phyloP scores from a whole-genome alignment of 1,140 invertebrate species.

The Drosophila tani region DNA sequence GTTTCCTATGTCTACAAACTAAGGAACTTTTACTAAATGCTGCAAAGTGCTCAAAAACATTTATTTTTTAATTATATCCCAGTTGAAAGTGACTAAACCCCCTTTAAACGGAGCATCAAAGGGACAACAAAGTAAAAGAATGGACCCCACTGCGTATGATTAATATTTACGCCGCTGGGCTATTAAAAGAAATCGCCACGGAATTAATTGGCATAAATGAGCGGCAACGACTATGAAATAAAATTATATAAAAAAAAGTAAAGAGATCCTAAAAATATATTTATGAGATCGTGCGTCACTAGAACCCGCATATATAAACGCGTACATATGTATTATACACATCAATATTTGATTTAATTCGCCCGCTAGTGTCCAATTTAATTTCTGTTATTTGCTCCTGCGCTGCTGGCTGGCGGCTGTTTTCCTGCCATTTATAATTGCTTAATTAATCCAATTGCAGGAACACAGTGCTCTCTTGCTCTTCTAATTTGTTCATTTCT shows the following conservation, averaged over 20 bases:
- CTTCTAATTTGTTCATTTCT: slow-evolving; percentile 32
- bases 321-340: slow-evolving; percentile 23
- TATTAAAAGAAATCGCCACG: slow-evolving; percentile 57
- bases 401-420: slow-evolving; percentile 3
- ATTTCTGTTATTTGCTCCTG: slow-evolving; percentile 20
- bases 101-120: background rate
- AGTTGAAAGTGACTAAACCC: background rate
- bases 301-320: slow-evolving; percentile 15
- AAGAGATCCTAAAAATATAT: slow-evolving; percentile 56
- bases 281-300: slow-evolving; percentile 67
- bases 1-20: background rate
- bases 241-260: slow-evolving; percentile 49
- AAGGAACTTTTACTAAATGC: background rate
- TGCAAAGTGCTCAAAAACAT: background rate
- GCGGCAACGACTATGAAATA: slow-evolving; percentile 48
- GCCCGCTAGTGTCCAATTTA: slow-evolving; percentile 41
- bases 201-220: slow-evolving; percentile 75
- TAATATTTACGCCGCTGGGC: slow-evolving; percentile 37
- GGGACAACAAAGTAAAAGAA: background rate
- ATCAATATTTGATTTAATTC: slow-evolving; percentile 59
- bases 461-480: slow-evolving; percentile 39
- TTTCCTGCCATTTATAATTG: slow-evolving; percentile 63
- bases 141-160: slow-evolving; percentile 32
- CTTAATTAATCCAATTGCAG: slow-evolving; percentile 82
- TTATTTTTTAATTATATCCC: background rate